phyloP scores from a whole-genome alignment of 1,140 invertebrate genomes.

The Drosophila ambigua region DNA sequence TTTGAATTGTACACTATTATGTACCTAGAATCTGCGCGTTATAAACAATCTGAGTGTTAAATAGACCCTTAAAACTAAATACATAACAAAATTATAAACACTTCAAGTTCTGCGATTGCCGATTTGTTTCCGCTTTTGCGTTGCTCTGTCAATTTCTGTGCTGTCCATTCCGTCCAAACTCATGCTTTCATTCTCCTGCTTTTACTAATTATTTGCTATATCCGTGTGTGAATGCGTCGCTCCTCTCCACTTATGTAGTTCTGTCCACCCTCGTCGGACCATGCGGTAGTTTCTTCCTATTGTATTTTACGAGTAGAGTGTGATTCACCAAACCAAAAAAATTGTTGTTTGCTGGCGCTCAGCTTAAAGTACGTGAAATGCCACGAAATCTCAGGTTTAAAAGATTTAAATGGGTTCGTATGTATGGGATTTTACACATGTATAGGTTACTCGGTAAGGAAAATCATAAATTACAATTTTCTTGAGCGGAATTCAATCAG shows the following conservation, averaged over 20 bases:
- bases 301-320: constrained; percentile 17
- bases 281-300: constrained; percentile 21
- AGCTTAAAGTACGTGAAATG: constrained; percentile 38
- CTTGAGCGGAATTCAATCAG: not conserved
- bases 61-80: constrained; percentile 78
- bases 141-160: constrained; percentile 37
- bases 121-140: constrained; percentile 48
- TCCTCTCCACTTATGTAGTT: not conserved
- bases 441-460: constrained; percentile 50
- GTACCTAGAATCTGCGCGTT: constrained; percentile 72
- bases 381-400: constrained; percentile 52
- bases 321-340: too few species aligned
- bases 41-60: constrained; percentile 72
- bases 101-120: constrained; percentile 68
- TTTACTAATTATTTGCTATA: constrained; percentile 72
- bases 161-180: constrained; percentile 41
- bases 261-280: not conserved
- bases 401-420: constrained; percentile 39
- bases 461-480: constrained; percentile 58
- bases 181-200: constrained; percentile 37
- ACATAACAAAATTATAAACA: constrained; percentile 81
- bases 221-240: constrained; percentile 36
- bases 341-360: constrained; percentile 6
- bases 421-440: constrained; percentile 35
- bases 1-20: constrained; percentile 77